Evolutionary conservation across 2,888 invertebrate genomes (phyloP), one percentile per base, ranked within the genome.

Genomic region (Heliconius hortense): DNA sequence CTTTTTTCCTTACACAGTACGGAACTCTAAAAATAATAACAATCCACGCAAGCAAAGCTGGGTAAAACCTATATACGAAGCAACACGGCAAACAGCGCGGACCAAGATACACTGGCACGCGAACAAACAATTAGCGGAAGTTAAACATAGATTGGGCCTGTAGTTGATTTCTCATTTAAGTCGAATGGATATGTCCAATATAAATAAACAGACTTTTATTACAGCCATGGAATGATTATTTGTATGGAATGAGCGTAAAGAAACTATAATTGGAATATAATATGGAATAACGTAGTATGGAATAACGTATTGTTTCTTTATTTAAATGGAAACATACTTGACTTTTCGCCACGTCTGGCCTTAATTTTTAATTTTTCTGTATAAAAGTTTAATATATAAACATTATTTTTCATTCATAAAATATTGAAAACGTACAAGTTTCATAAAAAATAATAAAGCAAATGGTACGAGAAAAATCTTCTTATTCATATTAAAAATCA

Each of bases 91-190:
- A 18, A 31, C 59, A 26, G 53, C 75, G 74, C 76, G 77, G 86
- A 72, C 84, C 84, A 79, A 43, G 43, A 72, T 82, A 81, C 2
- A 73, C 74, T 85, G 87, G 87, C 83, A 83, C 13, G 24, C 53
- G 84, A 83, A 87, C 87, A 90, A 90, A 91, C 90, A 91, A 90
- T 91, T 90, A 90, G 87, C 79, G 83, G 84, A 91, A 90, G 89
- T 90, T 90, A 90, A 90, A 90, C 88, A 89, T 84, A 84, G 86
- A 86, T 86, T 85, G 66, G 66, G 62, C 59, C 43, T 48, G 48
- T 64, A 67, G 64, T 59, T 48, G 66, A 74, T 76, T 71, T 53
- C 48, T 68, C 71, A 53, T 53, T 74, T 66, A 26, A 63, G 28
- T 66, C 24, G 67, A 67, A 67, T 67, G 39, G 21, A 60, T 60